A percentile compares a stretch with the other conserved stretches of the same genome.
Conservation (phyloP, 2,797 vertebrate species). For the Acanthiza pusilla region DNA sequence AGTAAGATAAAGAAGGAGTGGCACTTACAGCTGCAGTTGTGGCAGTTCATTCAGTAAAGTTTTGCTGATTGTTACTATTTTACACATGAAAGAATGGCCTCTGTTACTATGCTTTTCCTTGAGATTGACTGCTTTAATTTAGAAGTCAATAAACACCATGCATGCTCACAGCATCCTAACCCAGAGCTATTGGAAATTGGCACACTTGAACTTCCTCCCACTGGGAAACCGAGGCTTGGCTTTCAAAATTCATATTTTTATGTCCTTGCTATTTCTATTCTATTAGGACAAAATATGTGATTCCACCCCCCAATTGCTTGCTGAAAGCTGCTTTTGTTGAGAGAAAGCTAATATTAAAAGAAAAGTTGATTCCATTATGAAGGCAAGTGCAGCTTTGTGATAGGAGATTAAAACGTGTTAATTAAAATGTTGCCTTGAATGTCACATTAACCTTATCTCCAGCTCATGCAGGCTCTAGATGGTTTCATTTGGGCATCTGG, state of each 20-base stretch:
- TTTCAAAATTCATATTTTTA: constrained; percentile 53
- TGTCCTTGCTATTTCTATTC: neutral
- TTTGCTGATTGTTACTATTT: constrained; percentile 26
- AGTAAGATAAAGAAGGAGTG: neutral
- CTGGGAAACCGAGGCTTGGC: neutral
- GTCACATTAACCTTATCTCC: constrained; percentile 8
- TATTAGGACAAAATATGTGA: constrained; percentile 12
- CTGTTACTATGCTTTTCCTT: neutral
- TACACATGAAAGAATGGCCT: neutral
- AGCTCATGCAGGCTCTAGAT: neutral
- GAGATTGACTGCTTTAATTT: constrained; percentile 58
- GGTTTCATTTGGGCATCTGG: constrained; percentile 7
- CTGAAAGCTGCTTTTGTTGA: constrained; percentile 2
- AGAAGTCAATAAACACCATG: constrained; percentile 60
- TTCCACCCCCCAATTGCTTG: accelerated
- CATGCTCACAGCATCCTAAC: constrained; percentile 39
- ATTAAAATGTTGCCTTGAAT: constrained; percentile 13
- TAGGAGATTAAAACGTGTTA: neutral
- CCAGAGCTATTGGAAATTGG: constrained; percentile 41
- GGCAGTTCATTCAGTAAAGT: neutral
- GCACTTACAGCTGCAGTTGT: neutral
- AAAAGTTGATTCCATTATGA: neutral
- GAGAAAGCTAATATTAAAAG: neutral
- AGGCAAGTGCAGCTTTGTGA: neutral
- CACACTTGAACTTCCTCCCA: constrained; percentile 40